Percentiles rank a stretch among this genome's conserved stretches.
phyloP scores from a whole-genome alignment of 2,113 vertebrate species.

The Heterotilapia buettikoferi region DNA sequence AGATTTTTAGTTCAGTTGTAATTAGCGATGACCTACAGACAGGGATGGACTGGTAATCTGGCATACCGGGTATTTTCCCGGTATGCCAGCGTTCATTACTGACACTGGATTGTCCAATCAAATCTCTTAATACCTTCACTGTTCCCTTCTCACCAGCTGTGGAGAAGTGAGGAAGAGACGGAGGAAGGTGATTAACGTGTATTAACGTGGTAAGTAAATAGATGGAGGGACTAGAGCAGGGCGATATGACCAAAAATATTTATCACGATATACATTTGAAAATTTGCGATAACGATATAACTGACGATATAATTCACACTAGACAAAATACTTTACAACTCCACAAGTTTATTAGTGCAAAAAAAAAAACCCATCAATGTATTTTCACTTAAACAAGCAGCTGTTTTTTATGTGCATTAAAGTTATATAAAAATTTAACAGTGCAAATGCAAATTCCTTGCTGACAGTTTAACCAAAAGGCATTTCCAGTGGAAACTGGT shows the following conservation, averaged over 20 bases:
- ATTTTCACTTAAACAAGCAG: too few relatives aligned
- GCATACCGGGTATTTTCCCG: background rate
- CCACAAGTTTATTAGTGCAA: too few relatives aligned
- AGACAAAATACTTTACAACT: background rate
- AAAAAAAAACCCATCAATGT: too few relatives aligned
- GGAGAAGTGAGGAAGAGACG: background rate
- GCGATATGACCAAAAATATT: background rate
- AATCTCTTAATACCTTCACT: background rate
- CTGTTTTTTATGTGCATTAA: too few relatives aligned
- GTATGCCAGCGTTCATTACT: background rate
- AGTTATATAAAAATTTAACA: too few relatives aligned
- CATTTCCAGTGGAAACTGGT: too few relatives aligned
- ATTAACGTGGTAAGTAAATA: background rate
- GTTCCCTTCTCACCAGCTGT: background rate
- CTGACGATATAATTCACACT: background rate
- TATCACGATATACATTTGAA: background rate
- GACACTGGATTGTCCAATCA: background rate
- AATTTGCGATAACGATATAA: background rate
- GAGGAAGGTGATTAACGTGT: background rate
- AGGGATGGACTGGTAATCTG: background rate
- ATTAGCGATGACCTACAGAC: background rate
- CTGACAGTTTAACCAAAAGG: too few relatives aligned
- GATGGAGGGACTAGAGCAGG: background rate
- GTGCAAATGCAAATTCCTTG: too few relatives aligned
- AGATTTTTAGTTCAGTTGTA: background rate